Percentiles rank a stretch among this genome's conserved stretches.
Evolutionary conservation across 2,797 vertebrate genomes (phyloP).

Genomic region (Argyrosomus regius): DNA sequence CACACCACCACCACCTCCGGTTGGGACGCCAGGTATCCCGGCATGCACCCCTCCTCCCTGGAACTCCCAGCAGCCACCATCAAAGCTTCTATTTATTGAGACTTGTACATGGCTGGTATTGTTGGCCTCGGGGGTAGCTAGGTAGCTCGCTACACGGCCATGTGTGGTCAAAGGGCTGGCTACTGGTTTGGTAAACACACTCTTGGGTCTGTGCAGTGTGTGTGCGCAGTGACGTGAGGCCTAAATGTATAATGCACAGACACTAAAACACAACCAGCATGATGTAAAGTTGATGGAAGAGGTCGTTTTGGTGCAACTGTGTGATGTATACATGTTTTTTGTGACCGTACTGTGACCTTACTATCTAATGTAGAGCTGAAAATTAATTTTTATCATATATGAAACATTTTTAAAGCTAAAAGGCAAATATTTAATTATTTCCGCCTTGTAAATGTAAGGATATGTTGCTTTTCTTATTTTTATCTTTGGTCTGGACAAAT

Average conservation of each 20-base stretch:
- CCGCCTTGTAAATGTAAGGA: not conserved
- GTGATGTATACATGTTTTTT: constrained; percentile 30
- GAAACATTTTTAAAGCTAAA: not conserved
- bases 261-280: constrained; percentile 33
- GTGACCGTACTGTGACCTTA: constrained; percentile 48
- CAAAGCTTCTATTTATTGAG: constrained; percentile 86
- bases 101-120: constrained; percentile 79
- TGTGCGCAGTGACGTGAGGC: constrained; percentile 55
- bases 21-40: constrained; percentile 83
- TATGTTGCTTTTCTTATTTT: not conserved
- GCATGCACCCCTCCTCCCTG: constrained; percentile 75
- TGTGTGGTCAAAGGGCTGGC: constrained; percentile 78
- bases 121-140: constrained; percentile 67
- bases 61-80: constrained; percentile 81
- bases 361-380: not conserved
- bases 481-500: not conserved
- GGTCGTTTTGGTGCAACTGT: constrained; percentile 28
- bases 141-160: constrained; percentile 58
- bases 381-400: not conserved
- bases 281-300: constrained; percentile 46
- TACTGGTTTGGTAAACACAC: constrained; percentile 73
- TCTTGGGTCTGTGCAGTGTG: constrained; percentile 54
- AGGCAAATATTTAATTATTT: fast-evolving
- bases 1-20: constrained; percentile 72
- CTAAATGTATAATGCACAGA: constrained; percentile 56